Percentiles rank a stretch among this genome's conserved stretches.
Evolutionary conservation across 2,797 vertebrate species (phyloP).

Genomic region (Miichthys miiuy): DNA sequence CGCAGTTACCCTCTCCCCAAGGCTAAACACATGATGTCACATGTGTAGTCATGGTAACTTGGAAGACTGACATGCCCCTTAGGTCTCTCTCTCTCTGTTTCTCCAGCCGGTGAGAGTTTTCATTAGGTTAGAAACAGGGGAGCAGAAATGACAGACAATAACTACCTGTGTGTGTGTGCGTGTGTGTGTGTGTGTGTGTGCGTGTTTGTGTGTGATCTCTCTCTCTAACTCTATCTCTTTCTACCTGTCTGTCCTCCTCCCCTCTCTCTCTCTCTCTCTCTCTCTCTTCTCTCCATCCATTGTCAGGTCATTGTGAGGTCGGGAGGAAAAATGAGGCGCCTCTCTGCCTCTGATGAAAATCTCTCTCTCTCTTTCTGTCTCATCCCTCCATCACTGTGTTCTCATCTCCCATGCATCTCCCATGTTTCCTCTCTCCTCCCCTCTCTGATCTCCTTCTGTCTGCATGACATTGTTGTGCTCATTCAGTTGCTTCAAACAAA

Average conservation of each 20-base stretch:
- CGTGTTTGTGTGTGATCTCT: conserved; percentile 3
- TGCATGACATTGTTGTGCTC: neutral
- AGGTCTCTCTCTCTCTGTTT: neutral
- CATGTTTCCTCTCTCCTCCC: conserved; percentile 4
- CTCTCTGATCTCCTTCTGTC: neutral
- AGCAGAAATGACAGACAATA: conserved; percentile 44
- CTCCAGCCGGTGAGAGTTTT: conserved; percentile 35
- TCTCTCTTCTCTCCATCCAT: conserved; percentile 30
- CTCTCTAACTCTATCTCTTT: conserved; percentile 3
- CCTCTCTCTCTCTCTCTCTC: conserved; percentile 32
- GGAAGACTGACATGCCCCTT: neutral
- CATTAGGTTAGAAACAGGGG: conserved; percentile 36
- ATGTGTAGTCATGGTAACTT: conserved; percentile 62
- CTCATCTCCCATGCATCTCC: neutral
- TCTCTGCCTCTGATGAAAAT: conserved; percentile 57
- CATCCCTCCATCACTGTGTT: conserved; percentile 9
- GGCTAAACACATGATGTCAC: conserved; percentile 31
- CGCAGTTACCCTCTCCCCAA: neutral
- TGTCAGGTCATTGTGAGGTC: conserved; percentile 62
- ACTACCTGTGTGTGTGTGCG: conserved; percentile 28
- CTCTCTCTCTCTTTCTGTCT: conserved; percentile 26
- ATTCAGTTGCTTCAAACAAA: neutral
- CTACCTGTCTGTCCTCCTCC: conserved; percentile 27
- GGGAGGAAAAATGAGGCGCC: conserved; percentile 62
- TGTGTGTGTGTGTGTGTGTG: conserved; percentile 16